A percentile compares a stretch with the other conserved stretches of the same genome.
Evolutionary conservation across 2,797 vertebrate genomes (phyloP).

Genomic region (Phrynocephalus forsythii): DNA sequence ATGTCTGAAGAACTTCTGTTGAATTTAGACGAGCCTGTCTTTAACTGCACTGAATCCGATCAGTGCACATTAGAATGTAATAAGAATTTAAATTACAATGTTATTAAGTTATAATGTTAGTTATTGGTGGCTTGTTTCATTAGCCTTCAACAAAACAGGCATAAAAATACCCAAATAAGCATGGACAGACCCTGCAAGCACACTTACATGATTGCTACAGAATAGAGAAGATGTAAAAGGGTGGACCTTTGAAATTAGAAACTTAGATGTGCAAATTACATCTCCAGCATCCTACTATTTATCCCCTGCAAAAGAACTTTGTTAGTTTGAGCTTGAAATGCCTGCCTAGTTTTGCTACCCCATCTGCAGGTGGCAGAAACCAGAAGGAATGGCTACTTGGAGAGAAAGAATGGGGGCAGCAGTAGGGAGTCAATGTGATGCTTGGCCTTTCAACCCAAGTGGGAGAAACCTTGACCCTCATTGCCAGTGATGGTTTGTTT

Average conservation of each 20-base stretch:
- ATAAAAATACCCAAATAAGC: neutral
- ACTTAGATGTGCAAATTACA: neutral
- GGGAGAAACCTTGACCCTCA: neutral
- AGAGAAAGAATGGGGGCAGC: neutral
- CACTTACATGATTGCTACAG: too few relatives aligned
- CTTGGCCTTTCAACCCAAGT: neutral
- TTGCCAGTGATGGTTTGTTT: neutral
- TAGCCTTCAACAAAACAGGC: neutral
- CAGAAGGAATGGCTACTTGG: neutral
- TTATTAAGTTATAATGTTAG: too few relatives aligned
- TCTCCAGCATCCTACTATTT: neutral
- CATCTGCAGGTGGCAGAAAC: neutral
- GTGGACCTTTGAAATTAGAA: neutral
- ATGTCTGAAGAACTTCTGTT: neutral
- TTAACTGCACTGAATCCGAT: neutral
- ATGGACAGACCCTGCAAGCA: neutral
- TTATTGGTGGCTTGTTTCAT: neutral
- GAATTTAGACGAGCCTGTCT: neutral
- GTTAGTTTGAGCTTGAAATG: neutral
- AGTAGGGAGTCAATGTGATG: neutral
- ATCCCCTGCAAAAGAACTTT: too few relatives aligned
- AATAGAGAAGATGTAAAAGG: neutral
- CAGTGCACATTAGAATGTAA: neutral
- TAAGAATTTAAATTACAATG: neutral
- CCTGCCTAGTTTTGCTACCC: neutral